A percentile compares a stretch with the other conserved stretches of the same genome.
phyloP scores from a whole-genome alignment of 2,888 invertebrate genomes.

The Conops quadrifasciatus region DNA sequence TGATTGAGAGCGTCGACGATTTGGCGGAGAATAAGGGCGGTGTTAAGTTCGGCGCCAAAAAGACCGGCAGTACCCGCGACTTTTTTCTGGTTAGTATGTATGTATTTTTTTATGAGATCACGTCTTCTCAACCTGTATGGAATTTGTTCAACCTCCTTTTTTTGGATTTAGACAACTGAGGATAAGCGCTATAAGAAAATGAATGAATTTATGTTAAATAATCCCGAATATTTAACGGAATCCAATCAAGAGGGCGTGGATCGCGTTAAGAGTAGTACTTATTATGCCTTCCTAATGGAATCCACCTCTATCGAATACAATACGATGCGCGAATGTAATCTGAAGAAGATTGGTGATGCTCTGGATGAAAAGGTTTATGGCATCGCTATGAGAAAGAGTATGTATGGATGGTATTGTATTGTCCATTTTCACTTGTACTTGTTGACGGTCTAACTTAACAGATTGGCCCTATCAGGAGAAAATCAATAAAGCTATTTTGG shows the following conservation, averaged over 20 bases:
- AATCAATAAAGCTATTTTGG: conserved; percentile 81
- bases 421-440: background rate
- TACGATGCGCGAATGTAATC: conserved; percentile 72
- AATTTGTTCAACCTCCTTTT: background rate
- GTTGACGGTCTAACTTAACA: conserved; percentile 39
- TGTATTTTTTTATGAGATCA: background rate
- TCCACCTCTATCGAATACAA: conserved; percentile 80
- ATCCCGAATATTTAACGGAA: conserved; percentile 68
- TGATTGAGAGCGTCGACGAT: conserved; percentile 83
- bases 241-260: conserved; percentile 70
- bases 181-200: conserved; percentile 79
- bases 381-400: conserved; percentile 76
- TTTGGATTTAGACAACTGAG: conserved; percentile 71
- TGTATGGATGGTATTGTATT: background rate
- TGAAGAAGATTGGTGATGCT: conserved; percentile 70
- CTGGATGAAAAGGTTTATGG: conserved; percentile 79
- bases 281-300: conserved; percentile 83
- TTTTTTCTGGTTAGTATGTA: conserved; percentile 82
- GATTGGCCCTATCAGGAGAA: conserved; percentile 73
- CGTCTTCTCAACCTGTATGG: no score
- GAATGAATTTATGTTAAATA: conserved; percentile 79
- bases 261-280: conserved; percentile 56
- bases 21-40: conserved; percentile 77
- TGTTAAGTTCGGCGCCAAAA: conserved; percentile 86
- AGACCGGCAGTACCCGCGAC: conserved; percentile 82